Base-by-base conservation (phyloP, 2,113 vertebrate genomes). In the Larimichthys crocea region DNA sequence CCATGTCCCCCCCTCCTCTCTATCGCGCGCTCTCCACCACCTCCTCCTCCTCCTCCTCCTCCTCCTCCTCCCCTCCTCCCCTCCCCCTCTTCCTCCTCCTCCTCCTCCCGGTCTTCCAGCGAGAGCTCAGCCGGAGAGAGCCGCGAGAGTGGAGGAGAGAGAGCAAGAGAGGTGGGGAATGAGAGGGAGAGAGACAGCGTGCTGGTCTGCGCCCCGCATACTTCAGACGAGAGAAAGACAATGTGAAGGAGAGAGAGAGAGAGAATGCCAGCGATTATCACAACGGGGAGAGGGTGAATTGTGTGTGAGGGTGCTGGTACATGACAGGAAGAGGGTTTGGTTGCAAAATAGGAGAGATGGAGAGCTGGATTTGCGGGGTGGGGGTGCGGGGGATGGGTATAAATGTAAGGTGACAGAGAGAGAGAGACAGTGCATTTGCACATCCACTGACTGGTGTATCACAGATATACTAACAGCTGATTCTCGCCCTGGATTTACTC, bases 1-100 rank as follows among this genome's bases (percentile, higher is more conserved):
- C 94, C 93, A 94, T 94, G 93, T 92, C 81, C 91, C 91, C 95
- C 93, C 94, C 94, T 88, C 92, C 81, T 86, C 87, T 90, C 91
- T 75, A 74, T 66, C 77, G 67, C 87, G 5, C 83, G 35, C 86
- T 76, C 80, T 76, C 76, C 85, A 49, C 85, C 91, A 49, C 88
- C 86, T 19, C 85, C 87, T 35, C 89, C 80, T 80, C 80, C 87
- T 80, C 71, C 68, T 35, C 88, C 86, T n/a, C 85, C 87, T 35
- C 89, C 80, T 80, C 80, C 87, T 80, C 71, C 64, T 87, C 80
- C 79, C 80, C 87, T 80, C 71, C 68, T 60, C 29, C 40, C 74
- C n/a, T n/a, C n/a, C n/a, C n/a, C n/a, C 24, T 24, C 24, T 61
- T 74, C 83, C 84, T 50, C 79, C 82, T 74, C 81, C 76, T 73